Conservation (phyloP, 1,140 invertebrate species). For the Drusus annulatus region DNA sequence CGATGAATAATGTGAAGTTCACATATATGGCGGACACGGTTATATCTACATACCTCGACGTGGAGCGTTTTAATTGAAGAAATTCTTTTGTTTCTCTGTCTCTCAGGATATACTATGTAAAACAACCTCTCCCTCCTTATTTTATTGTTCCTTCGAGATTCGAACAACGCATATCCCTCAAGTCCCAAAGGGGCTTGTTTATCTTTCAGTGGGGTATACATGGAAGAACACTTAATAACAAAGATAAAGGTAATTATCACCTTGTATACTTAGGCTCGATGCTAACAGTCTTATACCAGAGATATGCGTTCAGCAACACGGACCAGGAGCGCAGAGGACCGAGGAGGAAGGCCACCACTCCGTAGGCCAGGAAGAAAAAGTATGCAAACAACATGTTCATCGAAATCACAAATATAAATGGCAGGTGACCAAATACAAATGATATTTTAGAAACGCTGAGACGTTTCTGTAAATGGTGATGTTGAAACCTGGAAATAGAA, state of each 20-base stretch:
- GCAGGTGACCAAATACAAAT: slow-evolving; percentile 61
- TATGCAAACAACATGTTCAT: slow-evolving; percentile 83
- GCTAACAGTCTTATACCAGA: slow-evolving; percentile 75
- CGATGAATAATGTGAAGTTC: no score
- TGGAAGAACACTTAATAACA: no score
- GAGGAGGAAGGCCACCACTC: slow-evolving; percentile 82
- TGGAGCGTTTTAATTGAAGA: no score
- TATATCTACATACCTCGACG: no score
- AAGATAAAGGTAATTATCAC: slow-evolving; percentile 54
- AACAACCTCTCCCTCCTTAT: no score
- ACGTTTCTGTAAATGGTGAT: slow-evolving; percentile 38
- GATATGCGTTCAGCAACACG: slow-evolving; percentile 76
- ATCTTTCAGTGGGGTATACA: no score
- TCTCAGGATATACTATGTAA: no score
- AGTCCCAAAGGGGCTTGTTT: no score
- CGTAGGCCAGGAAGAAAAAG: slow-evolving; percentile 87
- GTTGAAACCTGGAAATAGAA: slow-evolving; percentile 46
- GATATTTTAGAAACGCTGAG: slow-evolving; percentile 8
- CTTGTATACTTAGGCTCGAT: slow-evolving; percentile 66
- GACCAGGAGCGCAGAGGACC: slow-evolving; percentile 88
- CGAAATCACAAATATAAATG: slow-evolving; percentile 71
- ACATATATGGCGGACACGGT: no score
- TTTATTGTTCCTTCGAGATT: no score
- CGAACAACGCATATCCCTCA: no score
- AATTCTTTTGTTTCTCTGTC: no score